A percentile compares a stretch with the other conserved stretches of the same genome.
Evolutionary conservation across 1,140 invertebrate genomes (phyloP).

Genomic region (Potamilus streckersoni): DNA sequence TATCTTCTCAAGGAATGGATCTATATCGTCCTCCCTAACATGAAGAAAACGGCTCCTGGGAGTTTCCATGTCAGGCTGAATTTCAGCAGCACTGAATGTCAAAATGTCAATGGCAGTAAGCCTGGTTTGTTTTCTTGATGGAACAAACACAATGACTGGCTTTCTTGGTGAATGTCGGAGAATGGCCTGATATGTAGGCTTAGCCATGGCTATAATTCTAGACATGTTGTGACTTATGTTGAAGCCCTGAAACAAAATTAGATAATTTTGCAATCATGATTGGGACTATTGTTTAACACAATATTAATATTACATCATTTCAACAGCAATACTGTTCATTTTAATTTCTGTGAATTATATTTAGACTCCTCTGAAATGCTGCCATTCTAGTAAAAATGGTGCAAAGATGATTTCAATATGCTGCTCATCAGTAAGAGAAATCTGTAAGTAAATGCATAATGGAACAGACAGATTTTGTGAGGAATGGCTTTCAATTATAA

Average conservation of each 20-base stretch:
- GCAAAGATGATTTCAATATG: too few relatives aligned
- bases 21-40: constrained; percentile 80
- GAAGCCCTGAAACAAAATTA: constrained; percentile 77
- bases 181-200: constrained; percentile 97
- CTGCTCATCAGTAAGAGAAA: too few relatives aligned
- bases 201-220: constrained; percentile 95
- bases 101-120: constrained; percentile 95
- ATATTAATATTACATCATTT: too few relatives aligned
- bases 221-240: constrained; percentile 98
- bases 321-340: too few relatives aligned
- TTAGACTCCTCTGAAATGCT: too few relatives aligned
- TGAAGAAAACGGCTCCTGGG: constrained; percentile 82
- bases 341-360: too few relatives aligned
- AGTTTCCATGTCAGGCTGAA: constrained; percentile 75
- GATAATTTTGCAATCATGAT: too few relatives aligned
- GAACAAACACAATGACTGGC: constrained; percentile 97
- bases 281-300: too few relatives aligned
- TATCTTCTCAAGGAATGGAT: constrained; percentile 88
- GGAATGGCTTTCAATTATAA: too few relatives aligned
- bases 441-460: too few relatives aligned
- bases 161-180: constrained; percentile 86
- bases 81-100: constrained; percentile 91
- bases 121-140: constrained; percentile 91
- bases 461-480: too few relatives aligned
- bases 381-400: too few relatives aligned